Evolutionary conservation across 1,140 invertebrate genomes (phyloP).

Genomic region (Drosophila athabasca): DNA sequence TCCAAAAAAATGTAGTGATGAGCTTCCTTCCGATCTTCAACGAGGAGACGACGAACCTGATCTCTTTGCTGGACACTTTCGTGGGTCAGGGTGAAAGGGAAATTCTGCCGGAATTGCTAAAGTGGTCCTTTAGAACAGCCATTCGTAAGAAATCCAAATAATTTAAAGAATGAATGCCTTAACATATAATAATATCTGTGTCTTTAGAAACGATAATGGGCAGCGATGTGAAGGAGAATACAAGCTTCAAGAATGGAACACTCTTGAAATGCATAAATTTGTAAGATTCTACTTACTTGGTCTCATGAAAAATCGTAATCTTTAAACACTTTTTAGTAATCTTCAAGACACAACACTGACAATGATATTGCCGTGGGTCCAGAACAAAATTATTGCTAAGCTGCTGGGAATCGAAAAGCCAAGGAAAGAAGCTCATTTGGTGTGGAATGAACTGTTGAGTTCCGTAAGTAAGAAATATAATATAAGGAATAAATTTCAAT

Average conservation of each 20-base stretch:
- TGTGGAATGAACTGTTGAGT: neutral
- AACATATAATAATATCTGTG: too few relatives aligned
- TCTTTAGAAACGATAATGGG: slow-evolving; percentile 62
- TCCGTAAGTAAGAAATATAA: neutral
- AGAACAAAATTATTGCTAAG: neutral
- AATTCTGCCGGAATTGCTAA: slow-evolving; percentile 24
- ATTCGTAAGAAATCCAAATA: slow-evolving; percentile 38
- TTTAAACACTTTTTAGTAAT: neutral
- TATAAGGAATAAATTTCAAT: too few relatives aligned
- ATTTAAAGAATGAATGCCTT: too few relatives aligned
- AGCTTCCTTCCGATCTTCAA: slow-evolving; percentile 70
- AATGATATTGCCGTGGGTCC: neutral
- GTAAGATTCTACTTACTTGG: neutral
- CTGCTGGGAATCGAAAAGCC: neutral
- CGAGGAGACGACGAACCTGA: slow-evolving; percentile 27
- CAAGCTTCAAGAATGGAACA: slow-evolving; percentile 10
- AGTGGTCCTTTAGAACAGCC: slow-evolving; percentile 49
- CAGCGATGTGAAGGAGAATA: slow-evolving; percentile 17
- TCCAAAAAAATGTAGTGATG: slow-evolving; percentile 51
- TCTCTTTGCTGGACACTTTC: slow-evolving; percentile 33
- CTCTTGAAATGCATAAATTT: neutral
- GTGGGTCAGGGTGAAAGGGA: slow-evolving; percentile 25
- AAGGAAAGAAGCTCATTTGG: neutral
- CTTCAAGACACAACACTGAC: neutral
- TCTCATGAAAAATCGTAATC: slow-evolving; percentile 21